Conservation (phyloP, 2,888 invertebrate genomes). For the Nasonovia ribisnigri region DNA sequence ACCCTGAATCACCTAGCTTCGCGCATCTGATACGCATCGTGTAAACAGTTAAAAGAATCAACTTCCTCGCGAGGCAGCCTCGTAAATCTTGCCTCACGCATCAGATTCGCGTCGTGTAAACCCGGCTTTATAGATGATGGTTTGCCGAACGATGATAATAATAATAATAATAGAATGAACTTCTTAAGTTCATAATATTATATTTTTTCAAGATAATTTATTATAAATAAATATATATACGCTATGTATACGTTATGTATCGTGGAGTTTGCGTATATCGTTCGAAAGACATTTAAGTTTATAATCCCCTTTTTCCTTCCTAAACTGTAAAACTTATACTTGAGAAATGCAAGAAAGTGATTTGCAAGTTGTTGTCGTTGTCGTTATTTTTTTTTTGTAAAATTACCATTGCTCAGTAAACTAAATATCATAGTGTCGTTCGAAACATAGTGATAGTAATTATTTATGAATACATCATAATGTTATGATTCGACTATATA, state of each 20-base stretch:
- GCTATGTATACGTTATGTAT: not conserved
- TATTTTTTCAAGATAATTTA: slow-evolving; percentile 22
- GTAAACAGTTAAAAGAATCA: too few relatives aligned
- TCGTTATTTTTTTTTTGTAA: not conserved
- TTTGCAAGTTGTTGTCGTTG: not conserved
- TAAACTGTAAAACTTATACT: not conserved
- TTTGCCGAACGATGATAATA: not conserved
- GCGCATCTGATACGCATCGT: too few relatives aligned
- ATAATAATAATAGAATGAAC: not conserved
- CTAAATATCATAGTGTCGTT: not conserved
- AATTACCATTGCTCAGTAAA: not conserved
- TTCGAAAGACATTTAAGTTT: not conserved
- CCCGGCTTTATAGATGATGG: not conserved
- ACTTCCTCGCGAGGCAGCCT: too few relatives aligned
- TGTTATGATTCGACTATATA: not conserved
- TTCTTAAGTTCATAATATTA: not conserved
- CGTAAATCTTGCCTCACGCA: slow-evolving; percentile 1
- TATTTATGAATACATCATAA: not conserved
- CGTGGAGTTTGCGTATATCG: not conserved
- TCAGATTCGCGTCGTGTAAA: slow-evolving; percentile 23
- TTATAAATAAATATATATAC: not conserved
- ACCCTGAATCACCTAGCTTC: too few relatives aligned
- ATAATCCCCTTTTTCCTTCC: not conserved
- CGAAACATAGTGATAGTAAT: not conserved
- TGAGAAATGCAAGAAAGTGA: not conserved